Evolutionary conservation across 2,888 invertebrate species (phyloP).

Genomic region (Tachina lurida): DNA sequence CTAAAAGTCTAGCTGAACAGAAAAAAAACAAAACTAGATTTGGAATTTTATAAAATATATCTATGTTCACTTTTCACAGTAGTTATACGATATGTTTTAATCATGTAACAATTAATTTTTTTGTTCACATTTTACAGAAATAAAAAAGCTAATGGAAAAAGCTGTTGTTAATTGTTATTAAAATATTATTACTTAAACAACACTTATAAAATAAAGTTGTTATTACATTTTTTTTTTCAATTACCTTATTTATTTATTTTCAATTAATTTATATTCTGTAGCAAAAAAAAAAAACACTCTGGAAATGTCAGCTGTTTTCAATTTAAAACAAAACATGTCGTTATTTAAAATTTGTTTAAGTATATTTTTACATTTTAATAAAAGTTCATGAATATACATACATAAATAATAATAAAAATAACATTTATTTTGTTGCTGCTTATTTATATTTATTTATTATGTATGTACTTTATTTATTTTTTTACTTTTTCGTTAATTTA

Average conservation of each 20-base stretch:
- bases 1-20: too few relatives aligned
- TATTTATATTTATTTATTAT: neutral
- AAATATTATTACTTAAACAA: slow-evolving; percentile 57
- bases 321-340: neutral
- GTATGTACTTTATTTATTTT: slow-evolving; percentile 5
- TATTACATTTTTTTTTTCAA: slow-evolving; percentile 20
- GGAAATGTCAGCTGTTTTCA: slow-evolving; percentile 43
- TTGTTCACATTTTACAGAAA: slow-evolving; percentile 3
- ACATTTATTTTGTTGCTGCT: slow-evolving; percentile 32
- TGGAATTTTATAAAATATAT: too few relatives aligned
- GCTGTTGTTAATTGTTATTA: slow-evolving; percentile 34
- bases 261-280: neutral
- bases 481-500: slow-evolving; percentile 23
- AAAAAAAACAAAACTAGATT: too few relatives aligned
- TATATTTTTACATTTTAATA: slow-evolving; percentile 21
- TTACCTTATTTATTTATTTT: slow-evolving; percentile 8
- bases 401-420: slow-evolving; percentile 30
- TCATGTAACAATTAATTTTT: neutral
- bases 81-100: too few relatives aligned
- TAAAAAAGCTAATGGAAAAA: slow-evolving; percentile 9
- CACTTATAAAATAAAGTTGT: slow-evolving; percentile 41
- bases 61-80: too few relatives aligned
- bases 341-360: slow-evolving; percentile 24
- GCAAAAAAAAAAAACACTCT: slow-evolving; percentile 3
- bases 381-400: slow-evolving; percentile 41